Conservation (phyloP, 2,797 vertebrate genomes). For the Zenarchopterus dispar region DNA sequence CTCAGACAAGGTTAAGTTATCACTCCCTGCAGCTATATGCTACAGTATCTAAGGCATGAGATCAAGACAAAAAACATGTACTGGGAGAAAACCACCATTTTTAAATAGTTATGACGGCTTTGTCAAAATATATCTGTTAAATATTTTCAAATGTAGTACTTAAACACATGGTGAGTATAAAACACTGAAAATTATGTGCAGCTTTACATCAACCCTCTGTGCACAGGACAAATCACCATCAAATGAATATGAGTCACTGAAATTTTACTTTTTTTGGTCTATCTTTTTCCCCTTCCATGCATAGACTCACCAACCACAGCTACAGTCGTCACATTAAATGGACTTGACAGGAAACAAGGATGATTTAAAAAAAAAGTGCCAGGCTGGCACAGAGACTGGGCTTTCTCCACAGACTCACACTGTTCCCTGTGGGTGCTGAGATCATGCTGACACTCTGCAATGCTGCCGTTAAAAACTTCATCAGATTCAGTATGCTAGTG, state of each 20-base stretch:
- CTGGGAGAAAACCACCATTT: conserved; percentile 26
- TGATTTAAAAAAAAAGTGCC: neutral
- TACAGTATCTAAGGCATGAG: conserved; percentile 22
- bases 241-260: neutral
- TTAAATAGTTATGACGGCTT: conserved; percentile 17
- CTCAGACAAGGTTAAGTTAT: conserved; percentile 20
- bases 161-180: conserved; percentile 3
- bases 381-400: neutral
- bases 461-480: neutral
- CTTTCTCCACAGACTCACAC: conserved; percentile 6
- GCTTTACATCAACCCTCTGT: neutral
- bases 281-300: neutral
- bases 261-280: too few species aligned
- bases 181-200: neutral
- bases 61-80: conserved; percentile 20
- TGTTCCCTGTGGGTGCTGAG: conserved; percentile 9
- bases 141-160: conserved; percentile 9
- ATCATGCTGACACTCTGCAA: conserved; percentile 6
- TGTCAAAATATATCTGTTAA: conserved; percentile 20
- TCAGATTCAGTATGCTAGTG: conserved; percentile 1
- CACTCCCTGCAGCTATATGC: conserved; percentile 30
- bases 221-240: neutral
- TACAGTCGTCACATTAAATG: neutral
- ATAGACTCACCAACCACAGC: neutral
- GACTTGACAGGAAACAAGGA: too few species aligned